Conservation (phyloP, 2,113 vertebrate genomes). For the Spea bombifrons region DNA sequence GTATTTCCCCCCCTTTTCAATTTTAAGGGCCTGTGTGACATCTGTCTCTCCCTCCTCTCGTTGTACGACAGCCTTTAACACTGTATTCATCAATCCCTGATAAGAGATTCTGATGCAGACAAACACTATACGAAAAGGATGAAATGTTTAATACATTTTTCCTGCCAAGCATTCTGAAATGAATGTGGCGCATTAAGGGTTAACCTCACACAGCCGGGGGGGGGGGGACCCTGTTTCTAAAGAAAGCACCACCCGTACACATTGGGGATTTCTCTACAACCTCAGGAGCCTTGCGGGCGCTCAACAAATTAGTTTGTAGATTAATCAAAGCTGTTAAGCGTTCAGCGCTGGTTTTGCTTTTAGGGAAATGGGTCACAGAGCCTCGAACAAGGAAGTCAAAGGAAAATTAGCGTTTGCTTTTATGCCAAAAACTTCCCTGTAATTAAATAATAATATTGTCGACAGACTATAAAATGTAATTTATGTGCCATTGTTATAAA, state of each 20-base stretch:
- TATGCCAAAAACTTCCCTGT: background rate
- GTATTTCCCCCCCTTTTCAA: conserved; percentile 68
- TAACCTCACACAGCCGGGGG: conserved; percentile 31
- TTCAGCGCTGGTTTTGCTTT: conserved; percentile 27
- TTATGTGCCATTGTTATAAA: no score
- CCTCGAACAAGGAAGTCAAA: conserved; percentile 4
- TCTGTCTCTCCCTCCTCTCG: conserved; percentile 90
- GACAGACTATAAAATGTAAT: no score
- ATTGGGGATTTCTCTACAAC: conserved; percentile 35
- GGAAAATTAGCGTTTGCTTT: no score
- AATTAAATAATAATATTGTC: no score
- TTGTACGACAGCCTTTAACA: conserved; percentile 81
- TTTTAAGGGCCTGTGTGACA: conserved; percentile 92
- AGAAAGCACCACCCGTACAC: conserved; percentile 15
- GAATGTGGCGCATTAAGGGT: conserved; percentile 41
- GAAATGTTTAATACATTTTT: conserved; percentile 89
- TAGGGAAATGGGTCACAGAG: conserved; percentile 26
- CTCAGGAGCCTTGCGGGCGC: conserved; percentile 26
- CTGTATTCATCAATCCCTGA: conserved; percentile 86
- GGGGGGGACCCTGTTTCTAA: conserved; percentile 16
- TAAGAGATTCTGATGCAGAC: conserved; percentile 87
- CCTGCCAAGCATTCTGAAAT: conserved; percentile 82
- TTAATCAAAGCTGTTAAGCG: conserved; percentile 41
- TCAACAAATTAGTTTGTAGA: conserved; percentile 41
- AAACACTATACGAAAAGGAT: conserved; percentile 97